Percentiles rank a stretch among this genome's conserved stretches.
phyloP scores from a whole-genome alignment of 2,797 vertebrate genomes.

The Sebastes minor region DNA sequence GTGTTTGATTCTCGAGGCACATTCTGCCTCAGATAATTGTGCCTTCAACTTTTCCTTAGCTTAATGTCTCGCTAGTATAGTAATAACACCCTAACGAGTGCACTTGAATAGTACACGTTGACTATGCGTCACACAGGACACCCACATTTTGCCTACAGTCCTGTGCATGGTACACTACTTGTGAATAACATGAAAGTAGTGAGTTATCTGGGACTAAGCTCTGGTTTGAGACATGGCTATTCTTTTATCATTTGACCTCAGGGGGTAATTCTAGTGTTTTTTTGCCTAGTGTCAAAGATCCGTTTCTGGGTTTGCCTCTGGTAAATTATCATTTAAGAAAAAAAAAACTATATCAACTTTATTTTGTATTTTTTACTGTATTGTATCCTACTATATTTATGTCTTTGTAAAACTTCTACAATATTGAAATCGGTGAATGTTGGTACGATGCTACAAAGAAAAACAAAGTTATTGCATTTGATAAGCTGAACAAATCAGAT shows the following conservation, averaged over 20 bases:
- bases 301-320: slow-evolving; percentile 75
- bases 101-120: slow-evolving; percentile 59
- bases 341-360: slow-evolving; percentile 74
- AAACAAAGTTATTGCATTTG: slow-evolving; percentile 73
- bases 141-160: slow-evolving; percentile 59
- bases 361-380: slow-evolving; percentile 85
- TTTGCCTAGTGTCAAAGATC: slow-evolving; percentile 78
- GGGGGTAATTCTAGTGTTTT: slow-evolving; percentile 80
- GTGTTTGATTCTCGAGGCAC: slow-evolving; percentile 66
- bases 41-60: slow-evolving; percentile 84
- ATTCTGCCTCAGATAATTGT: slow-evolving; percentile 80
- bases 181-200: slow-evolving; percentile 44
- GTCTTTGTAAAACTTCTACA: slow-evolving; percentile 84
- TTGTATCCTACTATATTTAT: slow-evolving; percentile 84
- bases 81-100: slow-evolving; percentile 69
- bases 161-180: slow-evolving; percentile 54
- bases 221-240: slow-evolving; percentile 69
- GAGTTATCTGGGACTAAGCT: slow-evolving; percentile 54
- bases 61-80: slow-evolving; percentile 69
- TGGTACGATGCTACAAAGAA: slow-evolving; percentile 80
- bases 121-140: slow-evolving; percentile 59
- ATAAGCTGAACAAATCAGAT: slow-evolving; percentile 83
- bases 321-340: slow-evolving; percentile 79
- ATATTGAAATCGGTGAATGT: slow-evolving; percentile 85
- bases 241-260: slow-evolving; percentile 85